Base-by-base conservation (phyloP, 2,888 invertebrate genomes). In the Dryococelus australis region DNA sequence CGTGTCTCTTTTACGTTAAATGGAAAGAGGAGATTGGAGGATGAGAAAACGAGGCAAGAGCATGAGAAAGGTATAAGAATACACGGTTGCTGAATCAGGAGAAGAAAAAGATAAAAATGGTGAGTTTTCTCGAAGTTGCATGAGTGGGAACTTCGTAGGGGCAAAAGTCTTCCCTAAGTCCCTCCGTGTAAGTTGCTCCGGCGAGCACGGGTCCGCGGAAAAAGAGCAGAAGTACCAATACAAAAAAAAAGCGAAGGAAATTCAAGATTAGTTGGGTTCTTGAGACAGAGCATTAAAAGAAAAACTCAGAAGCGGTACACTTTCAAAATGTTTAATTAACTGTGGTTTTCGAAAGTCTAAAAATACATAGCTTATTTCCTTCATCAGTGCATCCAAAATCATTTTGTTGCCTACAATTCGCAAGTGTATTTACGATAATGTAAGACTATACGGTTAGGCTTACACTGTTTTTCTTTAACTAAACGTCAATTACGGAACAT, bases 61-160 rank as follows among this genome's bases (percentile, higher is more conserved):
- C 80, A 88, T 86, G 87, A 86, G 85, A 47, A 85, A 88, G 87
- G 87, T 86, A 85, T 85, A 83, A 35, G 85, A 87, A 79, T 84
- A 87, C 87, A 87, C 86, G 87, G 84, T 86, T 87, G 87, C 86
- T 87, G 87, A 87, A 79, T 88, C 87, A 87, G 88, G 85, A 83
- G 85, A 88, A 86, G 83, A 80, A 83, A 28, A 83, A 84, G 81
- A 28, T 83, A 83, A 83, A 28, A 83, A 83, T 83, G 43, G 28
- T 27, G 43, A 83, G 28, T 83, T 83, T 83, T 83, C 35, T 16
- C 83, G 81, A 87, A 87, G 87, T 53, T 51, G 80, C 78, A 86
- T 35, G 65, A 43, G 87, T 47, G 85, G 78, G 65, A 86, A 53
- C 43, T 27, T 3, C 35, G 47, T 28, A n/a, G 80, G 86, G 85